Percentiles rank a stretch among this genome's conserved stretches.
phyloP scores from a whole-genome alignment of 2,888 invertebrate species.

The Ectropis crepuscularia region DNA sequence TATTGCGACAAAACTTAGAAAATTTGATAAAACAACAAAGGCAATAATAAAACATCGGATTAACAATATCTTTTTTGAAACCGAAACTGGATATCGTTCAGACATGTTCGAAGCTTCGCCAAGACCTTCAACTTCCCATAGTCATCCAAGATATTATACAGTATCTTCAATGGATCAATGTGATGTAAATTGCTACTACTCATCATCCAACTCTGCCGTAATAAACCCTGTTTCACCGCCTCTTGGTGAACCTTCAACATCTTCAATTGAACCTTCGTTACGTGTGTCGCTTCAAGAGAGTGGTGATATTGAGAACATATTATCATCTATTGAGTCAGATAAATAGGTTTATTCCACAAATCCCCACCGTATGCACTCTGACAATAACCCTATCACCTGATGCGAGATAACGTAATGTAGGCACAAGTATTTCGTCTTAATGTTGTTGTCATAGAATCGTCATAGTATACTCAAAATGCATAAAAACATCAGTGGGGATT shows the following conservation, averaged over 20 bases:
- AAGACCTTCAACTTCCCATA: conserved; percentile 33
- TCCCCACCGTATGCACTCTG: conserved; percentile 31
- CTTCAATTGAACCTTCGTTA: conserved; percentile 34
- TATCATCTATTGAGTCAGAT: conserved; percentile 19
- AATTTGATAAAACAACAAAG: conserved; percentile 25
- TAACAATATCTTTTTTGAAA: conserved; percentile 36
- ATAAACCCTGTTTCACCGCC: conserved; percentile 28
- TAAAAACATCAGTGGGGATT: conserved; percentile 35
- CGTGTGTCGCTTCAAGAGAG: conserved; percentile 26
- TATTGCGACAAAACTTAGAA: conserved; percentile 27
- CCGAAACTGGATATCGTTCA: conserved; percentile 35
- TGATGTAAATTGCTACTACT: conserved; percentile 29
- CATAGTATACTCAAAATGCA: conserved; percentile 36
- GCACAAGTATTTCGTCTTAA: conserved; percentile 33
- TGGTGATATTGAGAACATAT: conserved; percentile 29
- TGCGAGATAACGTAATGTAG: conserved; percentile 34
- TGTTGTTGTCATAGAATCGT: conserved; percentile 36
- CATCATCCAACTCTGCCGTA: conserved; percentile 32
- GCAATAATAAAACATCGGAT: conserved; percentile 33
- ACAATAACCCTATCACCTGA: conserved; percentile 33
- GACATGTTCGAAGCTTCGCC: conserved; percentile 31
- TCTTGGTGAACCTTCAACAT: conserved; percentile 24
- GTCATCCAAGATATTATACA: conserved; percentile 35
- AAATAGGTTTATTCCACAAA: conserved; percentile 34
- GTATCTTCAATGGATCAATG: conserved; percentile 22